Percentiles rank a stretch among this genome's conserved stretches.
phyloP scores from a whole-genome alignment of 2,113 vertebrate genomes.

The Equus quagga region DNA sequence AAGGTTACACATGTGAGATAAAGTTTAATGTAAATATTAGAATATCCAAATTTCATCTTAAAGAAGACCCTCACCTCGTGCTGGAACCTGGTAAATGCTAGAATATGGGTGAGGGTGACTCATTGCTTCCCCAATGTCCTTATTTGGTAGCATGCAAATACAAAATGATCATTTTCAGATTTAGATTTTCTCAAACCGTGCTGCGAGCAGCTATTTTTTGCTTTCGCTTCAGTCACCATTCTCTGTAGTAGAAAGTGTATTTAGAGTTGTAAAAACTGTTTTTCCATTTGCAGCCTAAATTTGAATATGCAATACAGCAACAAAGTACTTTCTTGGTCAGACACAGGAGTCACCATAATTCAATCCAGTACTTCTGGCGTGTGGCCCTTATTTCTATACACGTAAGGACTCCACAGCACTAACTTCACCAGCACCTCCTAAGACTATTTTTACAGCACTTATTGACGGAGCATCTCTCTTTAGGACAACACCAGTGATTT shows the following conservation, averaged over 20 bases:
- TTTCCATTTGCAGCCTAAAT: conserved; percentile 65
- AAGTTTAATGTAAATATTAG: neutral
- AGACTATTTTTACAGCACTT: neutral
- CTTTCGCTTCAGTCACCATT: conserved; percentile 77
- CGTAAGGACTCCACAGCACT: neutral
- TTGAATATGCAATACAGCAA: conserved; percentile 63
- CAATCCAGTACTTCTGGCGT: neutral
- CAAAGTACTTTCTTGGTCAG: neutral
- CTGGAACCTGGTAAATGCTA: neutral
- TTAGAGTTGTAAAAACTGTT: conserved; percentile 77
- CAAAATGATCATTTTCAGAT: conserved; percentile 76
- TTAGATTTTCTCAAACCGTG: conserved; percentile 73
- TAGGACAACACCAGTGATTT: neutral
- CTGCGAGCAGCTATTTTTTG: conserved; percentile 77
- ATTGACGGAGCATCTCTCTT: neutral
- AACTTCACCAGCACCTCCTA: neutral
- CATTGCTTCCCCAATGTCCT: conserved; percentile 66
- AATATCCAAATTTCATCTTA: neutral
- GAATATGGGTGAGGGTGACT: conserved; percentile 52
- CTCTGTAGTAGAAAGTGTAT: conserved; percentile 78
- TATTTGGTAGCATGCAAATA: conserved; percentile 77
- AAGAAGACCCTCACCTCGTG: neutral
- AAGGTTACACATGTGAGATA: neutral
- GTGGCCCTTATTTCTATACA: neutral
- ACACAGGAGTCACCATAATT: neutral